Percentiles rank a stretch among this genome's conserved stretches.
Evolutionary conservation across 2,797 vertebrate species (phyloP).

Genomic region (Otus scops): DNA sequence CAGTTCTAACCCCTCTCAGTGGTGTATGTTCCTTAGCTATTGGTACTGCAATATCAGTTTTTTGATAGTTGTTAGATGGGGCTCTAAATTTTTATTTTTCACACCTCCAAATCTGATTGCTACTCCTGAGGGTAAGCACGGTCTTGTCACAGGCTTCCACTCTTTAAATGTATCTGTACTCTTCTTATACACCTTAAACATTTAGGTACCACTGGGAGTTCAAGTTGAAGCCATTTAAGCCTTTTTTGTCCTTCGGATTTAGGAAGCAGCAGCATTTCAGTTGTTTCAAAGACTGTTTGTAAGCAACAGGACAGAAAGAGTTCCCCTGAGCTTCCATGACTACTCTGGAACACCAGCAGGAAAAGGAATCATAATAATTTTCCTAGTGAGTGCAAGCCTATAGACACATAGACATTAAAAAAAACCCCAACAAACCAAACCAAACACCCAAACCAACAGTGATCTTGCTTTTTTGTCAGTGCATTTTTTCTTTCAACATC

Average conservation of each 20-base stretch:
- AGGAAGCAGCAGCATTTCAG: background rate
- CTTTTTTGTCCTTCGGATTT: background rate
- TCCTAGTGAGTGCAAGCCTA: background rate
- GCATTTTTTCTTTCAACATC: background rate
- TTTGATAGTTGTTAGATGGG: background rate
- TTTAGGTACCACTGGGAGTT: background rate
- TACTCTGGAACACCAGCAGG: background rate
- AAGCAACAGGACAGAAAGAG: background rate
- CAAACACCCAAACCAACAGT: background rate
- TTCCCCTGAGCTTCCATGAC: background rate
- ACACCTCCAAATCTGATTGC: background rate
- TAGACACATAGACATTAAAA: background rate
- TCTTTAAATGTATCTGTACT: background rate
- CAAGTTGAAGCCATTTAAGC: background rate
- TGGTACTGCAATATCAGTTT: background rate
- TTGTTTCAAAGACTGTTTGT: background rate
- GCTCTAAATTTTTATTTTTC: background rate
- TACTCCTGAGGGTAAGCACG: fast-evolving
- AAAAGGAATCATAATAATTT: background rate
- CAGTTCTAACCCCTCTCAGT: background rate
- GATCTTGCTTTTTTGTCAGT: background rate
- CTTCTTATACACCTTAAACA: background rate
- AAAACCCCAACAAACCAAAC: background rate
- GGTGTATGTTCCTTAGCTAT: background rate
- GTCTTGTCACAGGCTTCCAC: background rate